Percentiles rank a stretch among this genome's conserved stretches.
Evolutionary conservation across 2,888 invertebrate genomes (phyloP).

Genomic region (Gisinianus flammeolus): DNA sequence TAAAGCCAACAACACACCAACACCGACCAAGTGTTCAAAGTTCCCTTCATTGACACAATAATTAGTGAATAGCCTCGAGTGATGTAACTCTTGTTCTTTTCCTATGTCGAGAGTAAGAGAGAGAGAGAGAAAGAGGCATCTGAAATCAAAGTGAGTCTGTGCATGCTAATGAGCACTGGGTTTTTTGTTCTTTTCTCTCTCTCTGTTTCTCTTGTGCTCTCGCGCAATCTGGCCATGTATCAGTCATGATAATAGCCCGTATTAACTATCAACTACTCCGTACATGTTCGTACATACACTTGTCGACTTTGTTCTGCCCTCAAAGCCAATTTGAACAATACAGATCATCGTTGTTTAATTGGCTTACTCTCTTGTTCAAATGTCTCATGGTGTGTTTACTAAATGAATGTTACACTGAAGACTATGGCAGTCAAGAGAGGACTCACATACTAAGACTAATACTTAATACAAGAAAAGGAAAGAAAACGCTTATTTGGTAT

Average conservation of each 20-base stretch:
- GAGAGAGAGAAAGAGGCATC: slow-evolving; percentile 25
- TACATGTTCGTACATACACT: slow-evolving; percentile 13
- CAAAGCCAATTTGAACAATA: slow-evolving; percentile 47
- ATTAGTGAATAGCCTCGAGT: slow-evolving; percentile 56
- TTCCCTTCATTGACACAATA: slow-evolving; percentile 56
- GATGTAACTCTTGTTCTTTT: slow-evolving; percentile 41
- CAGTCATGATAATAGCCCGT: background rate
- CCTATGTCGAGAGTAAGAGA: background rate
- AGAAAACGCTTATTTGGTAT: no score
- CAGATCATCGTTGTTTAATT: slow-evolving; percentile 50
- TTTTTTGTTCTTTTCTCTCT: slow-evolving; percentile 35
- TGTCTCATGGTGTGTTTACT: no score
- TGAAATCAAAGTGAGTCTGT: slow-evolving; percentile 57
- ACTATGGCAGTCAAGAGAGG: background rate
- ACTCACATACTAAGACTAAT: background rate
- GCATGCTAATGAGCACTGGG: slow-evolving; percentile 54
- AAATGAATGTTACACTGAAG: no score
- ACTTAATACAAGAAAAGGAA: background rate
- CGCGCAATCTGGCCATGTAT: background rate
- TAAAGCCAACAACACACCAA: background rate
- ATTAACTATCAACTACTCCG: background rate
- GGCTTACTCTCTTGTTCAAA: slow-evolving; percentile 36
- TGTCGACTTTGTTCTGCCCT: slow-evolving; percentile 39
- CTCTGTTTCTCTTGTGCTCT: slow-evolving; percentile 11
- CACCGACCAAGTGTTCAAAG: slow-evolving; percentile 40